A percentile compares a stretch with the other conserved stretches of the same genome.
These are phyloP conservation scores for Cheumatopsyche charites DNA, from an alignment of 1,140 invertebrate species.

Conservation along the genomic window DNA sequence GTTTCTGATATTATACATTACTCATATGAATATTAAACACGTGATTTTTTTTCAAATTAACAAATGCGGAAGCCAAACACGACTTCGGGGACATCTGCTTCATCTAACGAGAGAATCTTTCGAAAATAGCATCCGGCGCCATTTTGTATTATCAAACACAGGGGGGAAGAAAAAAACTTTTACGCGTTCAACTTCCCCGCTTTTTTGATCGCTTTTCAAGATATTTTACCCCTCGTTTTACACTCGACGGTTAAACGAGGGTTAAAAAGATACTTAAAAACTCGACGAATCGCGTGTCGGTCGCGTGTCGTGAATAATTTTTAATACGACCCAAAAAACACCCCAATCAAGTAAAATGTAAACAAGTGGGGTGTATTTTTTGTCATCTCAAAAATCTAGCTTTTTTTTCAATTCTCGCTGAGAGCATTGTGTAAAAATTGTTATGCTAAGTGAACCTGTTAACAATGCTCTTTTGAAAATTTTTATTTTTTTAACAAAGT, in stretches of 20 bases:
- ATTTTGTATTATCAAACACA: background rate
- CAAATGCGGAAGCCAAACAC: no score
- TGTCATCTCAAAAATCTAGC: background rate
- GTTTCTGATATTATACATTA: no score
- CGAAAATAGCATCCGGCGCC: constrained; percentile 14
- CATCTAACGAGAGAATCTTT: no score
- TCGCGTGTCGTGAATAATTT: constrained; percentile 24
- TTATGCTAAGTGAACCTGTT: no score
- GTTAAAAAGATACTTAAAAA: constrained; percentile 39
- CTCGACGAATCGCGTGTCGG: constrained; percentile 31
- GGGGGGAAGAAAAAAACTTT: background rate
- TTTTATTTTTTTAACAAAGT: no score
- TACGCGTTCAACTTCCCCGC: background rate
- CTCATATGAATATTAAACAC: no score
- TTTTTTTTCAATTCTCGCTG: no score
- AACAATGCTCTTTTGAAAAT: no score
- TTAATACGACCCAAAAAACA: constrained; percentile 17
- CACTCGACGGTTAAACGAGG: constrained; percentile 12
- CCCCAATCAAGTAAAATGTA: constrained; percentile 31
- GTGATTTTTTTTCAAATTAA: no score
- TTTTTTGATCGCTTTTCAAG: constrained; percentile 4
- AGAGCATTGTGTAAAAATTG: no score
- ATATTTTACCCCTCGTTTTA: constrained; percentile 29
- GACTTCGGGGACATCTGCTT: no score
- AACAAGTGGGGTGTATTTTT: constrained; percentile 26